A percentile compares a stretch with the other conserved stretches of the same genome.
These are phyloP conservation scores for Lordiphosa collinella DNA, from an alignment of 1,140 invertebrate species.

Conservation along the genomic window DNA sequence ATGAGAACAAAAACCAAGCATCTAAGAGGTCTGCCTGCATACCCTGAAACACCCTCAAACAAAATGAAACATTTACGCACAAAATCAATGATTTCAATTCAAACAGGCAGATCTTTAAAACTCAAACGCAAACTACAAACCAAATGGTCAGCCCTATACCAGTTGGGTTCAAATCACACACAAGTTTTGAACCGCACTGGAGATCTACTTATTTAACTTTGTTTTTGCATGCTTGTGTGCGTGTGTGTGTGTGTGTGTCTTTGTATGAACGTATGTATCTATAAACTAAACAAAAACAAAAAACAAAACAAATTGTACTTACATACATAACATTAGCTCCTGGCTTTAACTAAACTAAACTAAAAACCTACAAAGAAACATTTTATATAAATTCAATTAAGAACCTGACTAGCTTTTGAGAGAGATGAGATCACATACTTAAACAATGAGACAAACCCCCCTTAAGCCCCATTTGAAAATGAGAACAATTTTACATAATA, in stretches of 20 bases:
- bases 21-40: too few species aligned
- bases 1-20: too few species aligned
- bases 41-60: too few species aligned
- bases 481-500: slow-evolving; percentile 68
- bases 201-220: neutral
- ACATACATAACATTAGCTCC: slow-evolving; percentile 18
- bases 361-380: slow-evolving; percentile 39
- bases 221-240: neutral
- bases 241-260: neutral
- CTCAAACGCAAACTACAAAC: too few species aligned
- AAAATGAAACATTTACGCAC: too few species aligned
- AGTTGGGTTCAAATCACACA: too few species aligned
- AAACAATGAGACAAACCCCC: slow-evolving; percentile 11
- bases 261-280: neutral
- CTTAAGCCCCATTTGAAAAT: neutral
- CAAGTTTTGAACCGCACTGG: neutral
- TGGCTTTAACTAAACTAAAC: slow-evolving; percentile 43
- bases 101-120: too few species aligned
- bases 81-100: too few species aligned
- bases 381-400: slow-evolving; percentile 61
- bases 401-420: slow-evolving; percentile 70
- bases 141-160: too few species aligned
- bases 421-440: slow-evolving; percentile 11
- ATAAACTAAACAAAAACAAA: slow-evolving; percentile 12
- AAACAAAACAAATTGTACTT: slow-evolving; percentile 7